phyloP scores from a whole-genome alignment of 2,797 vertebrate genomes.

The Poeciliopsis turneri region DNA sequence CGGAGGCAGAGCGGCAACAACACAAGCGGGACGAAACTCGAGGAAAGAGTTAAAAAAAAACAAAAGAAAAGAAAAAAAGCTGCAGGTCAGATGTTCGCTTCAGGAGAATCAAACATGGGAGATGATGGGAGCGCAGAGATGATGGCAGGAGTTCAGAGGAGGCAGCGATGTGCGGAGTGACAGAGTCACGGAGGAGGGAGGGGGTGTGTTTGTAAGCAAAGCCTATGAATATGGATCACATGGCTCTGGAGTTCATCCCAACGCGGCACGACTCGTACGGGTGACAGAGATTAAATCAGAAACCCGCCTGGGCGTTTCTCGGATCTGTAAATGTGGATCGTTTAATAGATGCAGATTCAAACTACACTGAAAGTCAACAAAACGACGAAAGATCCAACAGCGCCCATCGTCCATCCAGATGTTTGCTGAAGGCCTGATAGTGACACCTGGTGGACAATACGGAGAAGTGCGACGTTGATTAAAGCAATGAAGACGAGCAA shows the following conservation, averaged over 20 bases:
- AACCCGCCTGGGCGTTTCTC: not conserved
- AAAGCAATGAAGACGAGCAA: not conserved
- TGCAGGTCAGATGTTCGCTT: slow-evolving; percentile 19
- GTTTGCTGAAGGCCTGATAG: not conserved
- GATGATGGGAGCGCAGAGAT: slow-evolving; percentile 21
- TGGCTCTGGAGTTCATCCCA: slow-evolving; percentile 17
- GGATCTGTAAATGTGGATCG: not conserved
- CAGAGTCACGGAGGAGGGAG: slow-evolving; percentile 1
- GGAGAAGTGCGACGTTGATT: not conserved
- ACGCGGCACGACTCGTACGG: not conserved
- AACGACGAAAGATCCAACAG: not conserved
- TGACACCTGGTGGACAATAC: slow-evolving; percentile 47
- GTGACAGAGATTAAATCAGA: not conserved
- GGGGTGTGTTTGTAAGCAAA: slow-evolving; percentile 53
- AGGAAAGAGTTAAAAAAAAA: slow-evolving; percentile 53
- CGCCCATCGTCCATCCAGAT: not conserved
- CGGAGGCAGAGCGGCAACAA: slow-evolving; percentile 9
- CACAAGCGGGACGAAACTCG: slow-evolving; percentile 24
- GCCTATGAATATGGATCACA: slow-evolving; percentile 62
- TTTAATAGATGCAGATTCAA: not conserved
- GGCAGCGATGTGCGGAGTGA: slow-evolving; percentile 17
- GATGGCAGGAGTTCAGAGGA: slow-evolving; percentile 65
- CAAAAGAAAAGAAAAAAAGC: not conserved
- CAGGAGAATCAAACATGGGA: slow-evolving; percentile 10
- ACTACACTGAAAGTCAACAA: not conserved